Evolutionary conservation across 2,888 invertebrate genomes (phyloP), one percentile per base, ranked within the genome.

Genomic region (Prosopocoilus inquinatus): DNA sequence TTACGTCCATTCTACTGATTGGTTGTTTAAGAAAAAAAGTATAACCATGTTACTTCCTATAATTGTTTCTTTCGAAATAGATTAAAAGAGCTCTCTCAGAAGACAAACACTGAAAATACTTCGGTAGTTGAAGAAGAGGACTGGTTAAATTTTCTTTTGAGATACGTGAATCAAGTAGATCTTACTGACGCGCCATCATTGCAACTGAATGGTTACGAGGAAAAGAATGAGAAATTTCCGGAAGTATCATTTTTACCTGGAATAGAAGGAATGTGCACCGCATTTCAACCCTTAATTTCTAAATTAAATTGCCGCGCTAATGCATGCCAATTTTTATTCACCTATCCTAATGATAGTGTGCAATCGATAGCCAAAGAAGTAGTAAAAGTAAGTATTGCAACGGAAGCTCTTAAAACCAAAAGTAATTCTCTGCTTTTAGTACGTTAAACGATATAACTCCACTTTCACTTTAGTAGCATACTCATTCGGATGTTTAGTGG

Each of bases 401-500:
- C 20, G 20, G 20, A 28, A 28, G 7, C 20, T 28, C 7, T 7
- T 28, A 7, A 28, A 28, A 28, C 20, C 20, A 5, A 28, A 28
- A 28, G 20, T 28, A 28, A 28, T 7, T 28, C 1, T 3, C 20
- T 28, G 20, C 20, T 28, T 28, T 28, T 5, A 28, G 20, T 28
- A 28, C 5, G 20, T 28, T 3, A 3, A 28, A 28, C 20, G 20
- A 28, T 5, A 28, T 28, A 28, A 28, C 7, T 20, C n/a, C 12
- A 11, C 81, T 1, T 93, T 88, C 78, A 82, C 84, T 58, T 72
- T 96, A 1, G 82, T 88, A 12, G 95, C 91, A 2, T 94, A 96
- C 78, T 96, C 95, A 28, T 94, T 86, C 69, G 96, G 96, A 47
- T 80, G 88, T 0, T 75, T 89, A 20, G 80, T 93, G 13, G 87